phyloP scores from a whole-genome alignment of 2,113 vertebrate genomes.

The Xenopus laevis region DNA sequence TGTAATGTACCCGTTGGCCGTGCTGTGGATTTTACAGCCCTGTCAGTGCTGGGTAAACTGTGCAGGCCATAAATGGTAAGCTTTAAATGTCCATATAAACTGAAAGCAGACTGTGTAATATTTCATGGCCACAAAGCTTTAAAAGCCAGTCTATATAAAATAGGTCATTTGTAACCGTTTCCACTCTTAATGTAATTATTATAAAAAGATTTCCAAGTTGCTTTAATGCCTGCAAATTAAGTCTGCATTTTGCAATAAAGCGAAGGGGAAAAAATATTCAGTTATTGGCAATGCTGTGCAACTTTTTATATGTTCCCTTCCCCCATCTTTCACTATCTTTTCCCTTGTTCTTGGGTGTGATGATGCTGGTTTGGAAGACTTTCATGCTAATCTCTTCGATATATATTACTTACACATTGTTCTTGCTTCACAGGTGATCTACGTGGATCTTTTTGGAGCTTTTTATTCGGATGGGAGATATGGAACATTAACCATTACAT shows the following conservation, averaged over 20 bases:
- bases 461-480: too few relatives aligned
- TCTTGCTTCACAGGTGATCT: too few relatives aligned
- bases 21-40: background rate
- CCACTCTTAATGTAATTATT: constrained; percentile 19
- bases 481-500: too few relatives aligned
- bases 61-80: constrained; percentile 17
- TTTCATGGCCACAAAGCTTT: constrained; percentile 14
- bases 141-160: constrained; percentile 38
- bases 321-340: too few relatives aligned
- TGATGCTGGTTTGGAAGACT: too few relatives aligned
- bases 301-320: background rate
- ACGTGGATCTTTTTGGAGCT: too few relatives aligned
- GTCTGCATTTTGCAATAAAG: constrained; percentile 17
- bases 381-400: too few relatives aligned
- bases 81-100: constrained; percentile 32
- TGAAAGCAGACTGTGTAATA: constrained; percentile 37
- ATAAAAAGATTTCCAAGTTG: constrained; percentile 45
- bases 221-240: constrained; percentile 26
- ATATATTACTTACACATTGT: too few relatives aligned
- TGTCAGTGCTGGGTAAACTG: constrained; percentile 12
- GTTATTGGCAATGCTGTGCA: constrained; percentile 1
- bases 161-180: constrained; percentile 11
- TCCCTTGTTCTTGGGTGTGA: background rate
- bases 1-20: too few relatives aligned
- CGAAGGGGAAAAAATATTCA: constrained; percentile 23